These are phyloP conservation scores for Colistium nudipinnis DNA, from an alignment of 2,113 vertebrate genomes.

Conservation along the genomic window DNA sequence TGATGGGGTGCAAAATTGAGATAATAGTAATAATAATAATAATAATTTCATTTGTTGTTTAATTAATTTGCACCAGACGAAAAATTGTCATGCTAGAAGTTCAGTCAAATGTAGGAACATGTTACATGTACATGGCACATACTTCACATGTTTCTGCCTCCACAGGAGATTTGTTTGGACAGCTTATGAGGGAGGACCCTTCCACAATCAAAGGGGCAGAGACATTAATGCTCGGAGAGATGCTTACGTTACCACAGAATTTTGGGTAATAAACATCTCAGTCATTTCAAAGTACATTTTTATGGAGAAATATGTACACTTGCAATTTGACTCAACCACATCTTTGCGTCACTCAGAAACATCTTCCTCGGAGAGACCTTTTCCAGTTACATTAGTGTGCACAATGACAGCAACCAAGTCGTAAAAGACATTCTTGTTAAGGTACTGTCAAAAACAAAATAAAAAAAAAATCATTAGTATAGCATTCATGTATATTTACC, in stretches of 20 bases:
- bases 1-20: too few relatives aligned
- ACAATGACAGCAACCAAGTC: constrained; percentile 95
- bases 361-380: constrained; percentile 98
- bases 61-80: too few relatives aligned
- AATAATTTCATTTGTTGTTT: too few relatives aligned
- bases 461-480: too few relatives aligned
- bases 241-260: constrained; percentile 97
- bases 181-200: constrained; percentile 94
- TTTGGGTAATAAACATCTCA: constrained; percentile 90
- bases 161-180: constrained; percentile 89
- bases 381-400: constrained; percentile 98
- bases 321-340: neutral
- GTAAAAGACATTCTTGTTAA: constrained; percentile 98
- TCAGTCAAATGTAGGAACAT: neutral
- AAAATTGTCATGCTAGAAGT: neutral
- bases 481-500: too few relatives aligned
- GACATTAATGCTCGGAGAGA: constrained; percentile 95
- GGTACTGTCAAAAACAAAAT: constrained; percentile 83
- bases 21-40: too few relatives aligned
- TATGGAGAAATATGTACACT: neutral
- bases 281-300: neutral
- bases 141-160: constrained; percentile 25
- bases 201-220: constrained; percentile 96
- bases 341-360: constrained; percentile 81
- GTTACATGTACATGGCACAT: neutral